phyloP scores from a whole-genome alignment of 2,113 vertebrate genomes.

The Melanocharis versteri region DNA sequence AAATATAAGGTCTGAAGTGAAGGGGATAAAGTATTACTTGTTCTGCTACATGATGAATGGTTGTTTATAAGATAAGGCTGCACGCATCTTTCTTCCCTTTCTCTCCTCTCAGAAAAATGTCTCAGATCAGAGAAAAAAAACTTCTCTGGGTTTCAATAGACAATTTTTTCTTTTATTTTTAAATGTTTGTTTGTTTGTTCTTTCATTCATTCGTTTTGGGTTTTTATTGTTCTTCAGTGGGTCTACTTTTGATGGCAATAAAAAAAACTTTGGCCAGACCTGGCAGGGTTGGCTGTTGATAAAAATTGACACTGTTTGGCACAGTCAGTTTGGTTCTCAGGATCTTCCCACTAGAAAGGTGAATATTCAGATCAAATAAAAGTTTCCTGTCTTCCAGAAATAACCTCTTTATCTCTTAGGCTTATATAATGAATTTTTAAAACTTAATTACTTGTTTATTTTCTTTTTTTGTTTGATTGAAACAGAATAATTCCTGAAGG shows the following conservation, averaged over 20 bases:
- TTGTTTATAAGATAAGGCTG: background rate
- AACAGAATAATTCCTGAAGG: background rate
- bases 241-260: background rate
- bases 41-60: slow-evolving; percentile 36
- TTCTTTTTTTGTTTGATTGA: background rate
- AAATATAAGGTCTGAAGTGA: background rate
- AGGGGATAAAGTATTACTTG: slow-evolving; percentile 38
- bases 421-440: background rate
- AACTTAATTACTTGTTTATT: background rate
- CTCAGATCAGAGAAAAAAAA: background rate
- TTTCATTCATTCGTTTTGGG: too few relatives aligned
- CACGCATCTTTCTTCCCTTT: background rate
- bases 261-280: background rate
- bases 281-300: background rate
- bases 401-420: background rate
- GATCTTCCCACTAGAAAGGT: background rate
- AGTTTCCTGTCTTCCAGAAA: background rate
- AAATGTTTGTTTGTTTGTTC: background rate
- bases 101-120: background rate
- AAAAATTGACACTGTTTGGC: background rate
- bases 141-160: background rate
- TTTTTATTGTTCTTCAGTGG: background rate
- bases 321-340: background rate
- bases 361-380: background rate
- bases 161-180: background rate